A percentile compares a stretch with the other conserved stretches of the same genome.
These are phyloP conservation scores for Geotrupes spiniger DNA, from an alignment of 2,888 invertebrate species.

Conservation along the genomic window DNA sequence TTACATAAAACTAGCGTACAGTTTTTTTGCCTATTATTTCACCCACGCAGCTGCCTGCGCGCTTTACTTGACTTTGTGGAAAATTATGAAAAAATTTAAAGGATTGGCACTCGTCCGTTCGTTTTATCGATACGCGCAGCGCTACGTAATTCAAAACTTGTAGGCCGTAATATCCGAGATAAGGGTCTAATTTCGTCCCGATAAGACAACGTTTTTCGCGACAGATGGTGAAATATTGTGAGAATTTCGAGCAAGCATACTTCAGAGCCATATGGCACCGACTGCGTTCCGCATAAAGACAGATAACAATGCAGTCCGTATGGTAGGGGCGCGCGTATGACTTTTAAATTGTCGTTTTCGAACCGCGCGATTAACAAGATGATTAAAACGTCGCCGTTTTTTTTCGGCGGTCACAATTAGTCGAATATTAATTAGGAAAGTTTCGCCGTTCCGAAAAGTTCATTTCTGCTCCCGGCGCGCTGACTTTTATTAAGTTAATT, in stretches of 20 bases:
- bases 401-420: neutral
- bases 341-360: neutral
- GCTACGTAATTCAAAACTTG: slow-evolving; percentile 28
- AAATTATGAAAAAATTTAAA: neutral
- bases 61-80: too few relatives aligned
- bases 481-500: slow-evolving; percentile 26
- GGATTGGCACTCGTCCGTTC: neutral
- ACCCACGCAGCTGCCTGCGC: too few relatives aligned
- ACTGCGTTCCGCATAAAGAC: slow-evolving; percentile 18
- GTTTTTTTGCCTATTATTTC: too few relatives aligned
- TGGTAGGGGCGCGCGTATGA: neutral
- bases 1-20: too few relatives aligned
- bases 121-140: slow-evolving; percentile 5
- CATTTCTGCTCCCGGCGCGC: neutral
- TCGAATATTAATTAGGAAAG: neutral
- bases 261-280: slow-evolving; percentile 45
- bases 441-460: too few relatives aligned
- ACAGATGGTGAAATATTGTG: slow-evolving; percentile 49
- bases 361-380: neutral
- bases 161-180: slow-evolving; percentile 28
- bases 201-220: slow-evolving; percentile 42
- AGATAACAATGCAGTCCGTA: slow-evolving; percentile 11
- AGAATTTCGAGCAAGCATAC: slow-evolving; percentile 46
- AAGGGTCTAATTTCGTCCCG: slow-evolving; percentile 37
- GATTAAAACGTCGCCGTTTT: neutral